phyloP scores from a whole-genome alignment of 2,888 invertebrate species.

The Lingula anatina region DNA sequence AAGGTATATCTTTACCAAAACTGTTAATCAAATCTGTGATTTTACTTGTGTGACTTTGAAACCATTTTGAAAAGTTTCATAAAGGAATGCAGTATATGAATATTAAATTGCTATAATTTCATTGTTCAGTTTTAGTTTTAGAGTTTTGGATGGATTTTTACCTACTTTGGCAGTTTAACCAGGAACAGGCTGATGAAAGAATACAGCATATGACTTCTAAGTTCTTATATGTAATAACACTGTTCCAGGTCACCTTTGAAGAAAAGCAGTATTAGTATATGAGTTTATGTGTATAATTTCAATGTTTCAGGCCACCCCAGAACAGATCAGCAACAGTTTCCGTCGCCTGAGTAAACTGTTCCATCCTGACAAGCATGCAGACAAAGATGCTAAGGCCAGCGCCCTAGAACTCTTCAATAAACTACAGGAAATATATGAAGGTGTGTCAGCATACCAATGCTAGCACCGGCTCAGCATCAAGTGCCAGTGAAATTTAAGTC shows the following conservation, averaged over 20 bases:
- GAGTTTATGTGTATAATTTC: background rate
- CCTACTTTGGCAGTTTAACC: background rate
- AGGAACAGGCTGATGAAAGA: background rate
- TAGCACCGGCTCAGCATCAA: no score
- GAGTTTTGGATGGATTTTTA: background rate
- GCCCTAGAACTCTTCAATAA: conserved; percentile 73
- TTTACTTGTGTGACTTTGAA: no score
- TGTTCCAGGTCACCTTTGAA: background rate
- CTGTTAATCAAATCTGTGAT: no score
- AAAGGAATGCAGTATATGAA: no score
- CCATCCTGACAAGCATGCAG: conserved; percentile 92
- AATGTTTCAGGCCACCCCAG: conserved; percentile 71
- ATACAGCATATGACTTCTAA: background rate
- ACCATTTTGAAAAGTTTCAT: no score
- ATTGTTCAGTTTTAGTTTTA: background rate
- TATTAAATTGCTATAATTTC: no score
- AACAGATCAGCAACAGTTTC: conserved; percentile 92
- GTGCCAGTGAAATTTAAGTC: no score
- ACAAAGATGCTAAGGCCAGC: conserved; percentile 77
- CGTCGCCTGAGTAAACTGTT: conserved; percentile 85
- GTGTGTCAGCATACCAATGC: no score
- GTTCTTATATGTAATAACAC: background rate
- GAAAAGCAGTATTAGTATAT: no score
- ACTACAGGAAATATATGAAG: conserved; percentile 89
- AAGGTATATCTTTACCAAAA: no score